Conservation (phyloP, 2,888 invertebrate species). For the Tipula vernalis region DNA sequence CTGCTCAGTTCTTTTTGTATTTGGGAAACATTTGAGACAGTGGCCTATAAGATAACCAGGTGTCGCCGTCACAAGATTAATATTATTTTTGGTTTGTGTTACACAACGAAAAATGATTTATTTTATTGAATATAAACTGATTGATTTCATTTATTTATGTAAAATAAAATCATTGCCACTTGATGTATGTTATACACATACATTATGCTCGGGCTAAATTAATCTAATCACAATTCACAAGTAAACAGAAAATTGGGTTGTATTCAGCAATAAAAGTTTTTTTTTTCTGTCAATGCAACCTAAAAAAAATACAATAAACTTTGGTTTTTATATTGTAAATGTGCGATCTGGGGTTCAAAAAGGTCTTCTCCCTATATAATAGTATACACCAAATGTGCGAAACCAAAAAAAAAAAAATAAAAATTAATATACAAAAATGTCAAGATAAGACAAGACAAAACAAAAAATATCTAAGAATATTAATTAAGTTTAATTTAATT, state of each 20-base stretch:
- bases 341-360: neutral
- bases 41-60: too few relatives aligned
- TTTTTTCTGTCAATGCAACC: neutral
- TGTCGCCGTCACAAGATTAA: too few relatives aligned
- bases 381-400: neutral
- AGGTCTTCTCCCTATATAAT: neutral
- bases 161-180: neutral
- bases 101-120: too few relatives aligned
- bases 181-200: neutral
- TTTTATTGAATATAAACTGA: too few relatives aligned
- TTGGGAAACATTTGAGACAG: too few relatives aligned
- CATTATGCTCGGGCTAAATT: neutral
- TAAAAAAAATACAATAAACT: neutral
- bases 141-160: neutral
- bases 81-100: too few relatives aligned
- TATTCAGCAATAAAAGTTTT: neutral
- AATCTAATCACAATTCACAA: neutral
- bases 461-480: neutral
- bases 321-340: neutral
- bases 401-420: too few relatives aligned
- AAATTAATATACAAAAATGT: neutral
- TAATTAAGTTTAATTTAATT: neutral
- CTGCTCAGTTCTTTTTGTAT: too few relatives aligned
- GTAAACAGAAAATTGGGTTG: neutral
- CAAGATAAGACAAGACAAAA: neutral